Evolutionary conservation across 2,113 vertebrate genomes (phyloP).

Genomic region (Sander lucioperca): DNA sequence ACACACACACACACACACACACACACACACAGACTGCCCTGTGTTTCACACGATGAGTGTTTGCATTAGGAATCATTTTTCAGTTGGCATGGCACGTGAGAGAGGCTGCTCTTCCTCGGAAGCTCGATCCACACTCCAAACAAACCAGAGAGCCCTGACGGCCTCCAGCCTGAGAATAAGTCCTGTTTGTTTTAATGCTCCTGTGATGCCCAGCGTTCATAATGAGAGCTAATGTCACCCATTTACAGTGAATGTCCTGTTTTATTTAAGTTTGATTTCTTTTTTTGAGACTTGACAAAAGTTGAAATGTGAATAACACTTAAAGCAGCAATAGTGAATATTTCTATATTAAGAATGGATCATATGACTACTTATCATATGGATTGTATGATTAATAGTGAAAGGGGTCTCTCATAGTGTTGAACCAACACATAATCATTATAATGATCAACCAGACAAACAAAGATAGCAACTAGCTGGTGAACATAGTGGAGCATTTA

Average conservation of each 20-base stretch:
- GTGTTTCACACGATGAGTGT: slow-evolving; percentile 63
- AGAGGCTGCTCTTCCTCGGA: slow-evolving; percentile 61
- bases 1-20: slow-evolving; percentile 22
- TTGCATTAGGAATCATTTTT: slow-evolving; percentile 77
- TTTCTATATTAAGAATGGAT: background rate
- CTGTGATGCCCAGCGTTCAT: slow-evolving; percentile 4
- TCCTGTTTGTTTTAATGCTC: slow-evolving; percentile 64
- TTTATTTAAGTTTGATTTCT: background rate
- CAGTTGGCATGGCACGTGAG: slow-evolving; percentile 67
- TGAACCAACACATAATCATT: background rate
- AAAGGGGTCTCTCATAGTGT: background rate
- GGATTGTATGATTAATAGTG: too few species aligned
- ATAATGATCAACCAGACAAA: too few species aligned
- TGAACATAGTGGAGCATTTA: background rate
- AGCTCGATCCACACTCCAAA: slow-evolving; percentile 58
- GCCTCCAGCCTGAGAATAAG: slow-evolving; percentile 37
- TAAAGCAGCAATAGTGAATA: background rate
- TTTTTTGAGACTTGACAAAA: too few species aligned
- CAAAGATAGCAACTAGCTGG: background rate
- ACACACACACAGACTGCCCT: background rate
- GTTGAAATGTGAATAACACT: background rate
- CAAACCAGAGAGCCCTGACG: slow-evolving; percentile 48
- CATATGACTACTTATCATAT: background rate
- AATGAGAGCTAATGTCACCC: background rate
- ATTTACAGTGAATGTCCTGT: background rate